A percentile compares a stretch with the other conserved stretches of the same genome.
Evolutionary conservation across 1,140 invertebrate genomes (phyloP).

Genomic region (Whitmania pigra): DNA sequence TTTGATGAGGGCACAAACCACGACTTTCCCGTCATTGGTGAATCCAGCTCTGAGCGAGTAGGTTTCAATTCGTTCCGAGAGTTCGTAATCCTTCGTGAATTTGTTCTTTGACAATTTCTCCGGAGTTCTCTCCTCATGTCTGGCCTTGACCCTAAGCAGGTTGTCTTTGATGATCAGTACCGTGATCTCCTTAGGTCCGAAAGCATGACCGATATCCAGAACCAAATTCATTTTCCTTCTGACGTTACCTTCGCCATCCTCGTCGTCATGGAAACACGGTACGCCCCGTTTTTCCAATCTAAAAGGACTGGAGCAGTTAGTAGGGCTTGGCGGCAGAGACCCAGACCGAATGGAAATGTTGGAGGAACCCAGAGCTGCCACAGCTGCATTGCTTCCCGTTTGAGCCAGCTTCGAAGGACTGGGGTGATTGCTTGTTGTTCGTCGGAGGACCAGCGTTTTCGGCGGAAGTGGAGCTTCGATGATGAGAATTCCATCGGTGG

Average conservation of each 20-base stretch:
- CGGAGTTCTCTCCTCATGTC: constrained; percentile 23
- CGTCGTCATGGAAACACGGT: constrained; percentile 12
- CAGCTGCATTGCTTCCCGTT: background rate
- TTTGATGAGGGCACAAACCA: constrained; percentile 23
- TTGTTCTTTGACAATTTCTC: constrained; percentile 23
- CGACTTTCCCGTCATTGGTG: constrained; percentile 17
- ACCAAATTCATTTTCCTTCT: constrained; percentile 16
- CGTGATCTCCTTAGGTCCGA: constrained; percentile 24
- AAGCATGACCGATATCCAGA: constrained; percentile 22
- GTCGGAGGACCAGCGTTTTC: constrained; percentile 10
- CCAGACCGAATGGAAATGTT: constrained; percentile 3
- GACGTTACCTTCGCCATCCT: constrained; percentile 12
- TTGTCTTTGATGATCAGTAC: constrained; percentile 25
- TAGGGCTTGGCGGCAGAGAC: constrained; percentile 6
- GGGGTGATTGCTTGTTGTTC: constrained; percentile 13
- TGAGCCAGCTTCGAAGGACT: background rate
- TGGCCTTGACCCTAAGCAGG: constrained; percentile 23
- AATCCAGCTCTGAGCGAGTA: constrained; percentile 22
- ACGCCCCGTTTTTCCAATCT: constrained; percentile 12
- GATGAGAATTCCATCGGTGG: constrained; percentile 16
- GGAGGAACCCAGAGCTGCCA: background rate
- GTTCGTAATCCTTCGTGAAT: constrained; percentile 23
- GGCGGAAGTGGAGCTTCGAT: constrained; percentile 19
- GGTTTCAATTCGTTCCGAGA: constrained; percentile 24
- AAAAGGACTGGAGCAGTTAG: background rate